Conservation (phyloP, 2,113 vertebrate species). For the Pollachius pollachius region DNA sequence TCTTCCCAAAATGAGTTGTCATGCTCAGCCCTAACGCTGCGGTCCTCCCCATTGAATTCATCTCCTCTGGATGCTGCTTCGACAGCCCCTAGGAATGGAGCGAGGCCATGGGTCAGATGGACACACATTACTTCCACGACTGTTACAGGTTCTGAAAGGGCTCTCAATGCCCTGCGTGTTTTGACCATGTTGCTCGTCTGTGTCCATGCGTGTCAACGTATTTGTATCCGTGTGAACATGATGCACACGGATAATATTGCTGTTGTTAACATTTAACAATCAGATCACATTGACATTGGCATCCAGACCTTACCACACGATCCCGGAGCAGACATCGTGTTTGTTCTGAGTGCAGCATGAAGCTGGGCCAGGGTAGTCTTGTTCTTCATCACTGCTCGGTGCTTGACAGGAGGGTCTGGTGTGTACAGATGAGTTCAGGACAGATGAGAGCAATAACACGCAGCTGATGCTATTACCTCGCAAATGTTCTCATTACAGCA, state of each 20-base stretch:
- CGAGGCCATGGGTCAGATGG: slow-evolving; percentile 13
- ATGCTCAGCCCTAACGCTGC: slow-evolving; percentile 43
- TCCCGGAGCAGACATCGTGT: no score
- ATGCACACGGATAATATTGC: background rate
- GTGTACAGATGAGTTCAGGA: slow-evolving; percentile 28
- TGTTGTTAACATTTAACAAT: no score
- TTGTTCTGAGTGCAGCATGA: background rate
- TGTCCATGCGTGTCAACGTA: background rate
- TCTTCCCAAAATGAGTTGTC: slow-evolving; percentile 56
- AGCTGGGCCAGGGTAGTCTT: background rate
- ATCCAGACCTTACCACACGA: no score
- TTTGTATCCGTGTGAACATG: background rate
- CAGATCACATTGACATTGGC: no score
- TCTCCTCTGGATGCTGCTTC: slow-evolving; percentile 26
- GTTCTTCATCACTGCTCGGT: background rate
- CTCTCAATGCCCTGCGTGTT: no score
- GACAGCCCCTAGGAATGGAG: slow-evolving; percentile 13
- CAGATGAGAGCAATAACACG: slow-evolving; percentile 36
- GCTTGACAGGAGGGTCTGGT: slow-evolving; percentile 3
- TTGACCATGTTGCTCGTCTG: background rate
- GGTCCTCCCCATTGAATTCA: slow-evolving; percentile 8
- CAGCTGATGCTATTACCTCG: slow-evolving; percentile 26
- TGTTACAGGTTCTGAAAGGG: no score
- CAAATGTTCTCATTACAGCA: slow-evolving; percentile 30
- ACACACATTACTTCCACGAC: background rate